phyloP scores from a whole-genome alignment of 2,888 invertebrate species.

The Micropterix aruncella region DNA sequence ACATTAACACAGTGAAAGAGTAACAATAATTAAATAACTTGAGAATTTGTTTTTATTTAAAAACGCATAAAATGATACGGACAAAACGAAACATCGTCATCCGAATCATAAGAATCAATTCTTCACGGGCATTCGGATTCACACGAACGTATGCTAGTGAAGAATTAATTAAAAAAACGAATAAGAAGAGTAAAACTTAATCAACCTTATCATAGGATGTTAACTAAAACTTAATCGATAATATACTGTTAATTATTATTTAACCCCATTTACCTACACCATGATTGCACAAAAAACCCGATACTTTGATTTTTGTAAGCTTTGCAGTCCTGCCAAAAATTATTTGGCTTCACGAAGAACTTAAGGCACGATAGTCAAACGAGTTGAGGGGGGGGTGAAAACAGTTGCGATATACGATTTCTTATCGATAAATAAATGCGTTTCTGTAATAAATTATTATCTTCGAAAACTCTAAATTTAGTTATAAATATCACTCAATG shows the following conservation, averaged over 20 bases:
- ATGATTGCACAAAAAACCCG: conserved; percentile 79
- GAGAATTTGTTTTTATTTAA: no score
- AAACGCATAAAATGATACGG: conserved; percentile 2
- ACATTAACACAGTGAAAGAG: no score
- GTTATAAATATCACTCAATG: not conserved
- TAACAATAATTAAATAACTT: no score
- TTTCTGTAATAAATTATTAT: no score
- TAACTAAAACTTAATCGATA: no score
- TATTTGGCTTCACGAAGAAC: no score
- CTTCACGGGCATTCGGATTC: conserved; percentile 1
- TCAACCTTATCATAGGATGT: no score
- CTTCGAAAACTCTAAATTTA: not conserved
- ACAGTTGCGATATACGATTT: no score
- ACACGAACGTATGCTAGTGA: conserved; percentile 8
- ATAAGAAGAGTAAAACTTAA: no score
- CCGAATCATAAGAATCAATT: conserved; percentile 2
- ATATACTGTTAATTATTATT: conserved; percentile 8
- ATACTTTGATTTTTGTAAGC: conserved; percentile 44
- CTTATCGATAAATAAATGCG: no score
- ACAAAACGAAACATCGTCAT: conserved; percentile 1
- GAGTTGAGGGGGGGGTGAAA: no score
- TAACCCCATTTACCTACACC: conserved; percentile 47
- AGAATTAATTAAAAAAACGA: conserved; percentile 11
- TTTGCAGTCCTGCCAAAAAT: conserved; percentile 34
- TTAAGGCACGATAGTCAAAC: no score